Evolutionary conservation across 30 jellyfish, hydroid and myxozoan species (phyloP), one percentile per base, ranked within the genome.

Genomic region (Hydractinia echinata): DNA sequence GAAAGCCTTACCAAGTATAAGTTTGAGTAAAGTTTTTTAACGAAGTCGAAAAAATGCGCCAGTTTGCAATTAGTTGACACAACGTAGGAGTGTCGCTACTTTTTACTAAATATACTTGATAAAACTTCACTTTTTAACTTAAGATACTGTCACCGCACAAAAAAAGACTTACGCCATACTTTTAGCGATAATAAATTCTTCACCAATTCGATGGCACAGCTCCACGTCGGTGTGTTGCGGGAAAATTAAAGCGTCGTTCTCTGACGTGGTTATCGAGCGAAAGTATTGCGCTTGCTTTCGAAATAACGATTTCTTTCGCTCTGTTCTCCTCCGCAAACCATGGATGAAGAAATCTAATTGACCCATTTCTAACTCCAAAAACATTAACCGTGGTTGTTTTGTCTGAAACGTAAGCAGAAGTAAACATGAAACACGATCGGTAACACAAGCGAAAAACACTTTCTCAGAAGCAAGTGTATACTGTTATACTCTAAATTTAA

Each of bases 291-390:
- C 93, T 18, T 78, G 84, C 60, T 86, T 86, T n/a, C 97, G 54
- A 7, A 83, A 64, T 13, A 73, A 54, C 11, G 97, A 90, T 66
- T 85, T 81, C 61, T 71, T 72, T n/a, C 97, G 69, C 30, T 76
- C 69, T 10, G 95, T 80, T 49, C 82, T 68, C 49, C 96, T 71
- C 11, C 69, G 69, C 53, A 90, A 55, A 21, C 81, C 81, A 69
- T 90, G 95, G 53, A 90, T 90, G 90, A 90, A 90, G 73, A 76
- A 90, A 66, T 90, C 97, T 20, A 90, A 64, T 54, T 90, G 97
- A 8, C 96, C 97, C 18, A 86, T 79, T 7, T 88, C 89, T 66
- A 77, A 58, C 55, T 86, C 95, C 39, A 86, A 85, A 71, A 85
- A 90, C 89, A 90, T 69, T 76, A 90, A 70, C 48, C 83, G 61